Percentiles rank a stretch among this genome's conserved stretches.
These are phyloP conservation scores for Protodeltote pygarga DNA, from an alignment of 2,888 invertebrate species.

Conservation along the genomic window DNA sequence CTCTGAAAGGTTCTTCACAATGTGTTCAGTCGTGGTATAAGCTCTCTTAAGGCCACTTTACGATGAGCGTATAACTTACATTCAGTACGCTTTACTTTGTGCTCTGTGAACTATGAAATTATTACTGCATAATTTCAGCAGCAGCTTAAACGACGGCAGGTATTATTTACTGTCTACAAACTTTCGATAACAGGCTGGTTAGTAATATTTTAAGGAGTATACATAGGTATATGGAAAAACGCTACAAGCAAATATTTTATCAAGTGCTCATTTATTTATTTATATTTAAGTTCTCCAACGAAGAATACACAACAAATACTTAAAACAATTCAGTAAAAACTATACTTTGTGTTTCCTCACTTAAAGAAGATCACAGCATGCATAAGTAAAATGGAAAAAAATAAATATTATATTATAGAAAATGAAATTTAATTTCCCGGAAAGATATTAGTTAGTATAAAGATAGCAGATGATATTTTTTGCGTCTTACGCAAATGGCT, in stretches of 20 bases:
- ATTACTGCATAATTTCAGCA: conserved; percentile 59
- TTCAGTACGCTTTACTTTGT: conserved; percentile 55
- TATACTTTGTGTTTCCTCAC: too few relatives aligned
- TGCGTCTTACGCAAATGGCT: conserved; percentile 8
- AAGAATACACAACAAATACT: too few relatives aligned
- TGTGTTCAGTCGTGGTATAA: conserved; percentile 60
- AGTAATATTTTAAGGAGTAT: conserved; percentile 1
- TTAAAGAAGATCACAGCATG: too few relatives aligned
- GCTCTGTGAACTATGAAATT: conserved; percentile 64
- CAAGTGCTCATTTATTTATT: too few relatives aligned
- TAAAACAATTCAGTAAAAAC: too few relatives aligned
- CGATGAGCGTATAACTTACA: conserved; percentile 54
- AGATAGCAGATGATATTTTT: conserved; percentile 4
- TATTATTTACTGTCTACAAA: conserved; percentile 49
- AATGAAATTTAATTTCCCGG: too few relatives aligned
- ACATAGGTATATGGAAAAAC: not conserved
- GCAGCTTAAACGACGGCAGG: conserved; percentile 45
- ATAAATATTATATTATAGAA: too few relatives aligned
- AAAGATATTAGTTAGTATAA: not conserved
- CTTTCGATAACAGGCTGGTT: conserved; percentile 29
- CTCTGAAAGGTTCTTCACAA: conserved; percentile 52
- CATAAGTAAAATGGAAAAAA: too few relatives aligned
- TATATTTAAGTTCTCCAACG: too few relatives aligned
- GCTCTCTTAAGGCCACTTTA: conserved; percentile 63
- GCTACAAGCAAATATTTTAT: too few relatives aligned